These are phyloP conservation scores for Pipistrellus kuhlii DNA, from an alignment of 2,797 vertebrate species.

Conservation along the genomic window DNA sequence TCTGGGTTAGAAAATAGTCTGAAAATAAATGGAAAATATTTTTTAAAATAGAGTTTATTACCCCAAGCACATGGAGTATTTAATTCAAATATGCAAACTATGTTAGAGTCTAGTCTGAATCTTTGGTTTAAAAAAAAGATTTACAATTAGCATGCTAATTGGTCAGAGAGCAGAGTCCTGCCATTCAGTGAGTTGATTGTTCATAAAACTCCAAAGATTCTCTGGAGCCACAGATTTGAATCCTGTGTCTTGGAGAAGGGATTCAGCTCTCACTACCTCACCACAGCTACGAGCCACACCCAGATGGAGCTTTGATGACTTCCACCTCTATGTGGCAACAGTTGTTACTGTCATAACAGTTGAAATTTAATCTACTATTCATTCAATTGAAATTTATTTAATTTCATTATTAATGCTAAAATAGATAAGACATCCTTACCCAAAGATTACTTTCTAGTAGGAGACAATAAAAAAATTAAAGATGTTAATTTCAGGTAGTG, in stretches of 20 bases:
- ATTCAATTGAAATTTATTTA: neutral
- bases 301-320: neutral
- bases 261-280: neutral
- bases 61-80: neutral
- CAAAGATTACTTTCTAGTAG: neutral
- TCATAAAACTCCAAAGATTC: neutral
- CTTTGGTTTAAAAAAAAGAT: neutral
- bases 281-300: neutral
- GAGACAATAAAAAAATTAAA: neutral
- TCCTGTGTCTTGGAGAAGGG: neutral
- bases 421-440: neutral
- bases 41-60: neutral
- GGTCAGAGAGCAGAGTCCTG: neutral
- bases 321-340: neutral
- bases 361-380: neutral
- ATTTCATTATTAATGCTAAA: neutral
- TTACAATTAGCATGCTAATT: neutral
- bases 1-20: constrained; percentile 49
- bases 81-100: constrained; percentile 19
- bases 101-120: neutral
- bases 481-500: neutral
- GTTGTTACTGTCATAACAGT: neutral
- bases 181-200: neutral
- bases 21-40: constrained; percentile 46
- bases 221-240: neutral